Conservation (phyloP, 2,113 vertebrate genomes). For the Otus sunia region DNA sequence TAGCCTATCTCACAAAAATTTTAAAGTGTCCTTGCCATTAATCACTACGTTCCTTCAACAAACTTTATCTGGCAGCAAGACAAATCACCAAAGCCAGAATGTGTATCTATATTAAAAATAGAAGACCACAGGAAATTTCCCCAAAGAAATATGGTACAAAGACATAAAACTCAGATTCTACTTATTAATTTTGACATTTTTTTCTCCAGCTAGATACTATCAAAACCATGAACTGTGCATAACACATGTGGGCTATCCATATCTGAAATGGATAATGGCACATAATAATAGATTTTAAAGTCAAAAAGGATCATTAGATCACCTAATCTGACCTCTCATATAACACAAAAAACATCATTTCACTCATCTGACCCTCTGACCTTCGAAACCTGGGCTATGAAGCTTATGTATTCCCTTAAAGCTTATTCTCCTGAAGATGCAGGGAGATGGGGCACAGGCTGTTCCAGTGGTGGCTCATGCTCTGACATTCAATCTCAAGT, state of each 20-base stretch:
- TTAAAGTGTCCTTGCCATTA: slow-evolving; percentile 5
- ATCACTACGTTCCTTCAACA: neutral
- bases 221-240: neutral
- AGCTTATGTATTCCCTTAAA: neutral
- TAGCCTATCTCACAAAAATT: neutral
- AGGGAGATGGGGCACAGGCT: neutral
- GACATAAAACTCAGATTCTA: neutral
- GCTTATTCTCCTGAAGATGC: neutral
- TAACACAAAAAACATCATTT: neutral
- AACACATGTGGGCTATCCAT: neutral
- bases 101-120: slow-evolving; percentile 9
- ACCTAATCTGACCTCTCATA: neutral
- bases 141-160: neutral
- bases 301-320: neutral
- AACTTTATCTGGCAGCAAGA: slow-evolving; percentile 12
- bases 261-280: neutral
- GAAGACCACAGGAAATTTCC: slow-evolving; percentile 21
- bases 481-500: neutral
- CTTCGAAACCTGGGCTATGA: neutral
- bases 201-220: neutral
- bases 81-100: neutral
- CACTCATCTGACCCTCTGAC: neutral
- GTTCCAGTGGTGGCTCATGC: neutral
- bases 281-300: neutral
- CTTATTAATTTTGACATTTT: neutral